These are phyloP conservation scores for Chrysemys picta DNA, from an alignment of 2,113 vertebrate genomes.

Conservation along the genomic window DNA sequence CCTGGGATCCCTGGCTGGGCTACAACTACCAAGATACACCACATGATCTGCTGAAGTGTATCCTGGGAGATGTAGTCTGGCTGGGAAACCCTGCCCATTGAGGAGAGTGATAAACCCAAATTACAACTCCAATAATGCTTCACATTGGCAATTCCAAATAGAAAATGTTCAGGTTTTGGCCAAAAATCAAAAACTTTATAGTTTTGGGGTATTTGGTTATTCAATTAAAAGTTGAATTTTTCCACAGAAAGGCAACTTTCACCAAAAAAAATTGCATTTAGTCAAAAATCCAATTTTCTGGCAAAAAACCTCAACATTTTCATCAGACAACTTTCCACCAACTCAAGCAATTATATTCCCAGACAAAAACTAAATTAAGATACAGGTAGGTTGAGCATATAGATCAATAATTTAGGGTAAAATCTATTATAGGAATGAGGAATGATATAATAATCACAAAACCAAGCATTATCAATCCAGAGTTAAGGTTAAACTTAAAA, in stretches of 20 bases:
- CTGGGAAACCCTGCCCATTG: not conserved
- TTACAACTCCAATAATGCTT: constrained; percentile 16
- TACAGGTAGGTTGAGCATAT: not conserved
- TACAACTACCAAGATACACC: not conserved
- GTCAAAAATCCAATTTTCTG: constrained; percentile 64
- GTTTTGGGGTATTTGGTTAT: constrained; percentile 54
- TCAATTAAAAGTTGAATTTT: constrained; percentile 66
- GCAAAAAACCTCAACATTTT: constrained; percentile 11
- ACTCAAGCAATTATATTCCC: constrained; percentile 54
- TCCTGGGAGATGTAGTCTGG: not conserved
- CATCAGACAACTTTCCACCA: constrained; percentile 4
- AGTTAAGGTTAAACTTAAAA: constrained; percentile 26
- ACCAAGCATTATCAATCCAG: constrained; percentile 51
- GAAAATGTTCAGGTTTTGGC: constrained; percentile 39
- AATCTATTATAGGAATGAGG: constrained; percentile 41
- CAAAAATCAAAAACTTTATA: not conserved
- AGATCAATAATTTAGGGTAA: constrained; percentile 48
- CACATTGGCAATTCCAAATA: constrained; percentile 11
- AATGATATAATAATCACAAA: constrained; percentile 32
- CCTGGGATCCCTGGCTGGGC: too few relatives aligned
- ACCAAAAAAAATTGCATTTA: constrained; percentile 59
- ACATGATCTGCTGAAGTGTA: fast-evolving
- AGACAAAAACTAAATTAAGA: constrained; percentile 66
- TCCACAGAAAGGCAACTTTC: constrained; percentile 45
- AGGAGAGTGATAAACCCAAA: not conserved